Conservation (phyloP, 1,140 invertebrate species). For the Drosophila kepulauana region DNA sequence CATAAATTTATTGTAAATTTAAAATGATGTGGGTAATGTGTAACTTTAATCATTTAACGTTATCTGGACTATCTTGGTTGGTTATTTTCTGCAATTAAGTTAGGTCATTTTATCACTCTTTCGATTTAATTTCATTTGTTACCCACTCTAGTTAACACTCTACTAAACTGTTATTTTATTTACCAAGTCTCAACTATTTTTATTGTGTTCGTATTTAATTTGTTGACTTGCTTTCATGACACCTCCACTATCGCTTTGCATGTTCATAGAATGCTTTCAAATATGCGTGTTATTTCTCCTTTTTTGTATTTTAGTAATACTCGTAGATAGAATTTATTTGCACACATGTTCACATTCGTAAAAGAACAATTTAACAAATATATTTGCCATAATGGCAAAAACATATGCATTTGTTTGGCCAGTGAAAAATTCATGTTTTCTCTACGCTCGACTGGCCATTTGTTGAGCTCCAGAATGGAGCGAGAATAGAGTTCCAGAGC, state of each 20-base stretch:
- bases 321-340: slow-evolving; percentile 74
- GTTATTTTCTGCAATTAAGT: too few species aligned
- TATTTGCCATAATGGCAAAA: slow-evolving; percentile 61
- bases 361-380: slow-evolving; percentile 45
- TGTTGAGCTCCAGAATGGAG: slow-evolving; percentile 50
- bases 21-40: too few species aligned
- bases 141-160: not conserved
- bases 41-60: too few species aligned
- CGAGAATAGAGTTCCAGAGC: slow-evolving; percentile 2
- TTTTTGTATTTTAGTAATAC: slow-evolving; percentile 37
- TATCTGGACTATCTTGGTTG: too few species aligned
- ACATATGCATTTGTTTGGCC: slow-evolving; percentile 71
- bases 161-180: not conserved
- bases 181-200: slow-evolving; percentile 1
- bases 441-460: slow-evolving; percentile 46
- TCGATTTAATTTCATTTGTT: too few species aligned
- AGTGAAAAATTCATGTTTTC: slow-evolving; percentile 45
- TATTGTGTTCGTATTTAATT: slow-evolving; percentile 5
- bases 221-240: slow-evolving; percentile 33
- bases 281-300: slow-evolving; percentile 48
- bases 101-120: too few species aligned
- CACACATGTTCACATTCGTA: slow-evolving; percentile 77
- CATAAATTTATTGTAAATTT: too few species aligned
- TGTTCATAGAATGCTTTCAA: slow-evolving; percentile 33
- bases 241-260: slow-evolving; percentile 37